Evolutionary conservation across 2,888 invertebrate genomes (phyloP), one percentile per base, ranked within the genome.

Genomic region (Zhengitettix transpicula): DNA sequence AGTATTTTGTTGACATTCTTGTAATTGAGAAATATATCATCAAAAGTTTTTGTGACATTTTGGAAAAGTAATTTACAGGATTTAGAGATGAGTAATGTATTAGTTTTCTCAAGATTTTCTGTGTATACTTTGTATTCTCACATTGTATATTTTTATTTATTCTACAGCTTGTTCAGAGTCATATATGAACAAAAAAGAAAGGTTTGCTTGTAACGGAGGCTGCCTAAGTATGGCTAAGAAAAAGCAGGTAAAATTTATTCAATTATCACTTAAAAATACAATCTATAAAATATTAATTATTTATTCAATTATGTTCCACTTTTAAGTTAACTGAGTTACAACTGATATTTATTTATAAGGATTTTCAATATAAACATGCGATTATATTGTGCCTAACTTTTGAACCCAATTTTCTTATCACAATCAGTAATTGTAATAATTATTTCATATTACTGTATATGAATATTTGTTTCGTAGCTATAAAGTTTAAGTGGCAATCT

Each of bases 161-260:
- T 28, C 58, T 56, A 8, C 55, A 64, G 64, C 65, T 15, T 65
- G 65, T 56, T 62, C 63, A 63, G 64, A 65, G 58, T 64, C 65
- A n/a, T 64, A 65, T 44, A 57, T 42, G 14, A 61, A 62, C 57
- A 63, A 63, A 9, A 58, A 58, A 40, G 64, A 65, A 40, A 60
- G 65, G 40, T 63, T 63, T 59, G 65, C 64, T 9, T 65, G 65
- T 55, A 60, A 62, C n/a, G 56, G 60, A n/a, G 65, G 65, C 28
- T 65, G 65, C 60, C 60, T 61, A 1, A 59, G 61, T 47, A 63
- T 64, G 63, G 61, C 63, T 40, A 52, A 52, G 17, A 56, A 58
- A n/a, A 61, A 59, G 40, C 55, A 57, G 40, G 59, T 60, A 40
- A 47, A 58, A 47, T 47, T 47, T 47, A 15, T 47, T 47, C 8